Conservation (phyloP, 2,797 vertebrate species). For the Stomatorhinus walkeri region DNA sequence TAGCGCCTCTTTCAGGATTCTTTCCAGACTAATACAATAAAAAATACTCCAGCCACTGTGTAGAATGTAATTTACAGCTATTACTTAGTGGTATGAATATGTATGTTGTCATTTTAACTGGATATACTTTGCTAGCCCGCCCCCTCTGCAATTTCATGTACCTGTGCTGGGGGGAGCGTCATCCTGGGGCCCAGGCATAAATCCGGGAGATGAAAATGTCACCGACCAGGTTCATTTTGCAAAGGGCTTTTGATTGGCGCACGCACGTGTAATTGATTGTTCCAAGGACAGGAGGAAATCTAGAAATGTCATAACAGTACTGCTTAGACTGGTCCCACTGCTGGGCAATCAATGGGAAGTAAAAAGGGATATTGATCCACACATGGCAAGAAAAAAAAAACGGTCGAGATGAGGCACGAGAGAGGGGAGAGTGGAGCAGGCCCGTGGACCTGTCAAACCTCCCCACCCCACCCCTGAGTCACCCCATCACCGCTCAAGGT, state of each 20-base stretch:
- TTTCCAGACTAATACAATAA: neutral
- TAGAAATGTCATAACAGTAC: slow-evolving; percentile 79
- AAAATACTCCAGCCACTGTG: neutral
- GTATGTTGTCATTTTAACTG: neutral
- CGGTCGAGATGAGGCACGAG: slow-evolving; percentile 62
- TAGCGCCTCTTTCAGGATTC: neutral
- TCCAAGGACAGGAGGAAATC: slow-evolving; percentile 78
- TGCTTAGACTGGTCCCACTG: slow-evolving; percentile 71
- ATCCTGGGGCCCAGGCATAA: slow-evolving; percentile 58
- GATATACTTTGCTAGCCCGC: slow-evolving; percentile 22
- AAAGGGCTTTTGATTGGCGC: slow-evolving; percentile 76
- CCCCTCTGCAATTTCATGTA: neutral
- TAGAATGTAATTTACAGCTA: neutral
- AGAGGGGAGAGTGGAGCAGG: slow-evolving; percentile 58
- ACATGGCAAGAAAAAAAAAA: slow-evolving; percentile 46
- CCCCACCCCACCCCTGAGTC: slow-evolving; percentile 62
- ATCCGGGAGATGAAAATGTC: slow-evolving; percentile 77
- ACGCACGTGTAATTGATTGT: slow-evolving; percentile 75
- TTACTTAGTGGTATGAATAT: neutral
- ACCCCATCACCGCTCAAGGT: slow-evolving; percentile 61
- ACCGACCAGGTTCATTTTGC: slow-evolving; percentile 75
- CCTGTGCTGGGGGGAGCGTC: slow-evolving; percentile 5
- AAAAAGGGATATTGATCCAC: slow-evolving; percentile 74
- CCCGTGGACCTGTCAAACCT: slow-evolving; percentile 62
- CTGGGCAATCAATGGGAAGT: slow-evolving; percentile 73